phyloP scores from a whole-genome alignment of 1,140 invertebrate species.

The Drosophila melanica region DNA sequence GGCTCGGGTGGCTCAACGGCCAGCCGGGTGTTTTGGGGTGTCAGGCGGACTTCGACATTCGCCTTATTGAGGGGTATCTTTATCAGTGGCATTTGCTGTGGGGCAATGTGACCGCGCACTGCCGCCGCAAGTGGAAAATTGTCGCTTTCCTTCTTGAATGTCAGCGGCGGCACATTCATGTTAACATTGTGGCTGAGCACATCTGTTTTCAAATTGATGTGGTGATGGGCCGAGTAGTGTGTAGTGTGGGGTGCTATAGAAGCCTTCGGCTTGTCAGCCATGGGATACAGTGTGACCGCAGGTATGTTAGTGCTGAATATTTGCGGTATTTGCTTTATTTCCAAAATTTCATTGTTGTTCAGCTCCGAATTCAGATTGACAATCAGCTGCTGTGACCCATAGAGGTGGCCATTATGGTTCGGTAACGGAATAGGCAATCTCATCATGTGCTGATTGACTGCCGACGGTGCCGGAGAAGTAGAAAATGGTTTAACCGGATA shows the following conservation, averaged over 20 bases:
- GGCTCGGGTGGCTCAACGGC: neutral
- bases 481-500: neutral
- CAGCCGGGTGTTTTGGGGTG: constrained; percentile 35
- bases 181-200: constrained; percentile 73
- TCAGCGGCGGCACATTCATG: constrained; percentile 70
- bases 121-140: constrained; percentile 31
- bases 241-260: neutral
- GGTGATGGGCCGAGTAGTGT: constrained; percentile 36
- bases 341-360: constrained; percentile 64
- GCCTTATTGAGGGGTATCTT: constrained; percentile 55
- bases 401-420: neutral
- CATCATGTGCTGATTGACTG: neutral
- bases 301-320: constrained; percentile 59
- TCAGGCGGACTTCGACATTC: constrained; percentile 52
- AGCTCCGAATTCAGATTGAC: constrained; percentile 40
- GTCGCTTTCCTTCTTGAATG: constrained; percentile 63
- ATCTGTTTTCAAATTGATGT: constrained; percentile 54
- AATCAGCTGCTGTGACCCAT: constrained; percentile 20
- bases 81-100: constrained; percentile 43
- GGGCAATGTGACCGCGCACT: constrained; percentile 33
- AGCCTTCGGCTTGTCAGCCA: neutral
- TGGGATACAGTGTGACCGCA: constrained; percentile 13
- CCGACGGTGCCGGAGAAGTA: too few relatives aligned
- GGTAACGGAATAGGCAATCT: too few relatives aligned
- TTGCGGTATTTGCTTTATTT: constrained; percentile 64